phyloP scores from a whole-genome alignment of 2,113 vertebrate species.

The Paralichthys olivaceus region DNA sequence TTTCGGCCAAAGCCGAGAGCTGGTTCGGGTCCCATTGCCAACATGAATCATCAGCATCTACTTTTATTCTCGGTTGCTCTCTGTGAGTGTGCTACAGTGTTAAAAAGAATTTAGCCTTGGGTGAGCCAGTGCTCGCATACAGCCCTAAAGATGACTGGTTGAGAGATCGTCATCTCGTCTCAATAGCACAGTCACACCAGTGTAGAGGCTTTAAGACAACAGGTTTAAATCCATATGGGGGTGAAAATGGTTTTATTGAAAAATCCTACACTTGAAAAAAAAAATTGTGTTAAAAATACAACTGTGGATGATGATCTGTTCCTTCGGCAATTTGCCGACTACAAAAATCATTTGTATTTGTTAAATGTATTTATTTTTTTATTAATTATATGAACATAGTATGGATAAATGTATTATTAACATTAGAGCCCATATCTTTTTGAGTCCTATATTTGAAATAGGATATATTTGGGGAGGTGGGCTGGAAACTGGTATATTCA shows the following conservation, averaged over 20 bases:
- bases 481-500: constrained; percentile 40
- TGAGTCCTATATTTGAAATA: constrained; percentile 66
- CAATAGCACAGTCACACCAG: constrained; percentile 25
- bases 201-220: constrained; percentile 59
- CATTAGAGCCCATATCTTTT: constrained; percentile 68
- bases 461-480: constrained; percentile 36
- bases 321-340: constrained; percentile 64
- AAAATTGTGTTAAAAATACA: constrained; percentile 45
- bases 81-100: constrained; percentile 58
- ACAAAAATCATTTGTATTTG: constrained; percentile 78
- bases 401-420: constrained; percentile 72
- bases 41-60: constrained; percentile 83
- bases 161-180: constrained; percentile 12
- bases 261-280: constrained; percentile 70
- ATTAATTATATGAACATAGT: constrained; percentile 77
- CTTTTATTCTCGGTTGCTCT: constrained; percentile 64
- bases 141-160: constrained; percentile 47
- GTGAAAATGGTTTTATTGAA: constrained; percentile 66
- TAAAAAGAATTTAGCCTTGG: constrained; percentile 47
- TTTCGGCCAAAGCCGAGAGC: constrained; percentile 63
- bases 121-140: constrained; percentile 43
- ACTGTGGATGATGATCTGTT: constrained; percentile 58
- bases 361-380: constrained; percentile 86
- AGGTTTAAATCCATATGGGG: constrained; percentile 45
- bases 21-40: constrained; percentile 77